phyloP scores from a whole-genome alignment of 2,797 vertebrate species.

The Girardinus metallicus region DNA sequence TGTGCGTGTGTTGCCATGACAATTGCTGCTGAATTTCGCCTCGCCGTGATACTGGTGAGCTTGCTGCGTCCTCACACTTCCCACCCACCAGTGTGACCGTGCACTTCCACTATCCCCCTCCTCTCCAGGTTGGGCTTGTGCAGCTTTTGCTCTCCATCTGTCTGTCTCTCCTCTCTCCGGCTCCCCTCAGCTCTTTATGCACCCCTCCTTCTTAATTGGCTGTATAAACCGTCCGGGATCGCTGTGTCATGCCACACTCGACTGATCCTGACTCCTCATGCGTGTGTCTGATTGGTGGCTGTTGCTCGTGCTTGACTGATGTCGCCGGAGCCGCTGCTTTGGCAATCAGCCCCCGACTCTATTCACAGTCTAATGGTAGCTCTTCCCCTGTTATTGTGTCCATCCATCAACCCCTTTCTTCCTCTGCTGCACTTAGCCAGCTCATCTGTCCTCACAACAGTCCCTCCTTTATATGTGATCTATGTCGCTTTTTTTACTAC shows the following conservation, averaged over 20 bases:
- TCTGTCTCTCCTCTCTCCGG: constrained; percentile 31
- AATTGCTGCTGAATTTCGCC: constrained; percentile 39
- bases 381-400: constrained; percentile 50
- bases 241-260: constrained; percentile 44
- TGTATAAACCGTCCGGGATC: constrained; percentile 26
- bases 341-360: constrained; percentile 28
- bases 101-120: constrained; percentile 32
- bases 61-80: constrained; percentile 33
- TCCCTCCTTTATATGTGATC: constrained; percentile 12
- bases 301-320: constrained; percentile 57
- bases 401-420: constrained; percentile 45
- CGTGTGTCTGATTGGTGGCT: constrained; percentile 34
- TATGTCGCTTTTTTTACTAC: constrained; percentile 2
- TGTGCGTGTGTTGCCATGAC: constrained; percentile 47
- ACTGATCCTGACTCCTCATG: constrained; percentile 30
- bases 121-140: constrained; percentile 4
- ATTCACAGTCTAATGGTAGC: constrained; percentile 52
- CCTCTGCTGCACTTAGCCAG: constrained; percentile 11
- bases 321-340: constrained; percentile 54
- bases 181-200: constrained; percentile 19
- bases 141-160: constrained; percentile 47
- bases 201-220: constrained; percentile 59
- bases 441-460: constrained; percentile 15
- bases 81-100: constrained; percentile 57
- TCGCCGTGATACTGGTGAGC: constrained; percentile 18